phyloP scores from a whole-genome alignment of 2,797 vertebrate species.

The Sparidentex hasta region DNA sequence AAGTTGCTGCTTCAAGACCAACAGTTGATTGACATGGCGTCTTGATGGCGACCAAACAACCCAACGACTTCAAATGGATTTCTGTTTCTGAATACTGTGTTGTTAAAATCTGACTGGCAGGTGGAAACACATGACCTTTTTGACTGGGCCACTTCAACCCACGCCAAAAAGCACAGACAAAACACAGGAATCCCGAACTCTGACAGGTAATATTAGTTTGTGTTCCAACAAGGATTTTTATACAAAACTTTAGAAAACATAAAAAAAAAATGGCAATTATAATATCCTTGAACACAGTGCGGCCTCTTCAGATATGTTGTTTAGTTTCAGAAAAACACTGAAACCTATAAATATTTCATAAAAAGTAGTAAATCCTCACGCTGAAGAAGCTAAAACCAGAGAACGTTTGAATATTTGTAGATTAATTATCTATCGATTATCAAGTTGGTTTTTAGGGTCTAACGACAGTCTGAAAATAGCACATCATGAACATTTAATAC shows the following conservation, averaged over 20 bases:
- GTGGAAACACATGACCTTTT: neutral
- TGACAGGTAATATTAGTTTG: neutral
- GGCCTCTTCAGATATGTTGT: too few species aligned
- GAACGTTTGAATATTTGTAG: neutral
- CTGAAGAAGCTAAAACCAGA: neutral
- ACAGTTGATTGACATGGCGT: neutral
- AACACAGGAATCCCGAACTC: neutral
- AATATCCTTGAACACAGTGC: neutral
- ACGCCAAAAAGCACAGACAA: neutral
- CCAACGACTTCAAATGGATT: neutral
- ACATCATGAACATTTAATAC: slow-evolving; percentile 38
- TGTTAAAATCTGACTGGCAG: slow-evolving; percentile 3
- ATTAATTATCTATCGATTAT: too few species aligned
- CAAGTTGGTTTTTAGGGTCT: neutral
- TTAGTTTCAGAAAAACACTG: neutral
- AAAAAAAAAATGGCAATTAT: neutral
- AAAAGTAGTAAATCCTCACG: neutral
- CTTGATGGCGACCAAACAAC: neutral
- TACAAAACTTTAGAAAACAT: neutral
- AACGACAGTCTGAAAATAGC: neutral
- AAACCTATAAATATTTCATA: neutral
- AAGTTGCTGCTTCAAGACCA: neutral
- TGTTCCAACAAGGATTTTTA: neutral
- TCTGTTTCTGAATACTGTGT: neutral
- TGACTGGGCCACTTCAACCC: neutral